These are phyloP conservation scores for Actinemys pallida DNA, from an alignment of 2,113 vertebrate species.

Conservation along the genomic window DNA sequence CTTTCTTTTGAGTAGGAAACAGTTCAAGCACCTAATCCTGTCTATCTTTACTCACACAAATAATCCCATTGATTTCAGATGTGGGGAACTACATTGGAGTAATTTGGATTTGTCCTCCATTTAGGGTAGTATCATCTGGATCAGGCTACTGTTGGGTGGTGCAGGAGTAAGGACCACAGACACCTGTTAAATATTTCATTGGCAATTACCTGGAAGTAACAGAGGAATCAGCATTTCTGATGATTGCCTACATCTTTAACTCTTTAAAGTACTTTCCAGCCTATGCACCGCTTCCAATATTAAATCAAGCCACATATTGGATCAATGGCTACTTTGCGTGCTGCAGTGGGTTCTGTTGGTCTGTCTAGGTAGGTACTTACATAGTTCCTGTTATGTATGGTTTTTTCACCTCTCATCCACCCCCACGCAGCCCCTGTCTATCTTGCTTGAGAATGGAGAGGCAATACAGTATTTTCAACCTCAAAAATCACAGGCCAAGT, in stretches of 20 bases:
- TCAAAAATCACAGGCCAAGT: background rate
- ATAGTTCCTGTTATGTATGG: fast-evolving
- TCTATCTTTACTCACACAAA: constrained; percentile 30
- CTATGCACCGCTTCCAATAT: background rate
- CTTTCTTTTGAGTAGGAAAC: background rate
- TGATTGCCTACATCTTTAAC: background rate
- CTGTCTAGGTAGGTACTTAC: background rate
- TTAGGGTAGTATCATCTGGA: constrained; percentile 25
- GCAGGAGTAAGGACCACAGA: background rate
- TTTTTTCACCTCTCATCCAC: background rate
- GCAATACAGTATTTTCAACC: background rate
- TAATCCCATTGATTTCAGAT: constrained; percentile 27
- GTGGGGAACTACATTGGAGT: constrained; percentile 21
- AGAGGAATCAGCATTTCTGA: background rate
- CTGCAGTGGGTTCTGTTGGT: background rate
- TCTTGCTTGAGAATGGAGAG: background rate
- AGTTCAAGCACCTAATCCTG: constrained; percentile 18
- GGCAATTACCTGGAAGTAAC: background rate
- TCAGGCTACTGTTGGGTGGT: background rate
- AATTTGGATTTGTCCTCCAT: constrained; percentile 38
- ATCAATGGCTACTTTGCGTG: background rate
- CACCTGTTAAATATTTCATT: background rate
- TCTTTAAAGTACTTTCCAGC: background rate
- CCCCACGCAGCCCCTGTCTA: background rate
- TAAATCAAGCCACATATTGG: fast-evolving